Evolutionary conservation across 2,113 vertebrate species (phyloP), one percentile per base, ranked within the genome.

Genomic region (Lanius ludovicianus): DNA sequence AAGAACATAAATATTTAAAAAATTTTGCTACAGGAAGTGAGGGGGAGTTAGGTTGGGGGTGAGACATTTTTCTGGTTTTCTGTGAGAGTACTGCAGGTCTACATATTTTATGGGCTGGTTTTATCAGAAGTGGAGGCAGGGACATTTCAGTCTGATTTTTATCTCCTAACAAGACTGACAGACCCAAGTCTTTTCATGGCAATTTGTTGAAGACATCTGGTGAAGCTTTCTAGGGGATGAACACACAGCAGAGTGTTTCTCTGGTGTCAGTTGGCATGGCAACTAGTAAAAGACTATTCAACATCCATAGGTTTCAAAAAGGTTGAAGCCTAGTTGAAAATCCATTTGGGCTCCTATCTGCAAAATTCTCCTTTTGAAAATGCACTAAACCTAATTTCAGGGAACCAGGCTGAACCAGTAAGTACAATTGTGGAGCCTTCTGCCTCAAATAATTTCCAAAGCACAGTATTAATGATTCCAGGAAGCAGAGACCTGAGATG

Each of bases 171-270:
- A 99, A 99, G 98, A 97, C 98, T 98, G 98, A 98, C 97, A 98
- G 97, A 97, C 97, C 97, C 97, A 99, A 98, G 99, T 98, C 98
- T 99, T 99, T 99, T 99, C 98, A 98, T 98, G 98, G 98, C 98
- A 99, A 99, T 99, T 99, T 99, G 99, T 99, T 99, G 99, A 99
- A 99, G 99, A 99, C 99, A 99, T 99, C 99, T 99, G 99, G 98
- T 98, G 98, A 99, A 98, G 99, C 98, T 99, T 99, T 99, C 98
- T 98, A 98, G 97, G 97, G 97, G 98, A 99, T 98, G 98, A 98
- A 98, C 98, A 98, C 97, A 97, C 98, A 96, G 98, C 98, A 98
- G 98, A 99, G 98, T 99, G 98, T 99, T 98, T 98, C 98, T 99
- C 97, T 98, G 98, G 98, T 98, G 98, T 98, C 98, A 96, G 99